These are phyloP conservation scores for Octopus bimaculoides DNA, from an alignment of 1,140 invertebrate genomes.

Conservation along the genomic window DNA sequence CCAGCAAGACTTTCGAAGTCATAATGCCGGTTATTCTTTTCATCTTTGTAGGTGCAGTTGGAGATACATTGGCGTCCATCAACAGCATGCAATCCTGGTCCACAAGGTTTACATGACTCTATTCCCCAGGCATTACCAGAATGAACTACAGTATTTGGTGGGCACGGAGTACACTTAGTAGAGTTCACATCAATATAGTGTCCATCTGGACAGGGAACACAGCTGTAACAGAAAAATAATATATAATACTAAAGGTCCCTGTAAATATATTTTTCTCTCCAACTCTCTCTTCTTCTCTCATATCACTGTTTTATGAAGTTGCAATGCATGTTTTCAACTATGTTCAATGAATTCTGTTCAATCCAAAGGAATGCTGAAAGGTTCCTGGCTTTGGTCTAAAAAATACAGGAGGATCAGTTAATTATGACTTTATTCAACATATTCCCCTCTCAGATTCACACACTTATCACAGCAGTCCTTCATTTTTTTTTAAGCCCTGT, in stretches of 20 bases:
- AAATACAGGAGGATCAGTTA: no score
- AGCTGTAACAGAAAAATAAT: slow-evolving; percentile 44
- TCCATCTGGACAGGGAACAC: slow-evolving; percentile 62
- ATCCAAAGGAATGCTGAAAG: no score
- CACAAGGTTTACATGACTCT: slow-evolving; percentile 61
- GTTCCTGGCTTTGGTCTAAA: no score
- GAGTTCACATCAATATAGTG: slow-evolving; percentile 57
- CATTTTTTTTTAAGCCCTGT: no score
- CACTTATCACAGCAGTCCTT: no score
- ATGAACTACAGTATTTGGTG: slow-evolving; percentile 59
- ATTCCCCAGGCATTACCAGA: slow-evolving; percentile 57
- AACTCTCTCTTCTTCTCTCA: background rate
- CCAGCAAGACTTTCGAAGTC: slow-evolving; percentile 58
- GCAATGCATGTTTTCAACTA: no score
- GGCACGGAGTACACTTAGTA: slow-evolving; percentile 55
- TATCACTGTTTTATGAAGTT: background rate
- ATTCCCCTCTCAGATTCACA: no score
- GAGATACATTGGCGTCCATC: slow-evolving; percentile 40
- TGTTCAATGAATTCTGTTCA: no score
- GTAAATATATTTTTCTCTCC: background rate
- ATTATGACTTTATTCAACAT: no score
- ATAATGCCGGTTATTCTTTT: slow-evolving; percentile 48
- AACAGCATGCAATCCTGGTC: slow-evolving; percentile 48
- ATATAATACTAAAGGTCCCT: background rate
- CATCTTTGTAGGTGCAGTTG: slow-evolving; percentile 43